Percentiles rank a stretch among this genome's conserved stretches.
Evolutionary conservation across 2,797 vertebrate genomes (phyloP).

Genomic region (Sebastes nivosus): DNA sequence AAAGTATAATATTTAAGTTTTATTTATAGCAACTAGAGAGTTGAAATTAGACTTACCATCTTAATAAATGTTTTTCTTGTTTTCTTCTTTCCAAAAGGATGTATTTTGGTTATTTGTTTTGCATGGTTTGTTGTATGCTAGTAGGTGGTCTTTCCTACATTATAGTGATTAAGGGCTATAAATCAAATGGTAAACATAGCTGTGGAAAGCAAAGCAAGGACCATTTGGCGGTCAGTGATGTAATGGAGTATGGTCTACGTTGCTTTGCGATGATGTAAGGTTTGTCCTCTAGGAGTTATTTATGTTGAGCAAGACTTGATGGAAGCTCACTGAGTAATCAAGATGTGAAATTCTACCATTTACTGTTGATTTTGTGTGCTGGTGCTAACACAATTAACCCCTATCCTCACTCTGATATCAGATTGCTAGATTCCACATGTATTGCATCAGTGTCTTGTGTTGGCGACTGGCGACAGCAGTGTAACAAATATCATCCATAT

Average conservation of each 20-base stretch:
- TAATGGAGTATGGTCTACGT: conserved; percentile 53
- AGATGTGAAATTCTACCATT: conserved; percentile 24
- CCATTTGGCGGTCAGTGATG: conserved; percentile 30
- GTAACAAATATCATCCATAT: conserved; percentile 26
- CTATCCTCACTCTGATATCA: background rate
- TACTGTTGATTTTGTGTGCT: background rate
- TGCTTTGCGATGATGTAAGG: conserved; percentile 51
- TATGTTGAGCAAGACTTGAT: conserved; percentile 3
- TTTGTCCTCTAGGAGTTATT: background rate
- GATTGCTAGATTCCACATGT: conserved; percentile 27
- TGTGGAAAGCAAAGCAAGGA: conserved; percentile 44
- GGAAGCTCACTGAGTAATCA: conserved; percentile 5
- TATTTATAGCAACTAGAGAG: background rate
- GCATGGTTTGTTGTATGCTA: background rate
- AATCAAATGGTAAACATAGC: conserved; percentile 41
- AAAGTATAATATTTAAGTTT: background rate
- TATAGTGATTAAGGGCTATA: conserved; percentile 1
- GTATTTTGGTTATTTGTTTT: background rate
- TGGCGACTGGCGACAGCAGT: conserved; percentile 17
- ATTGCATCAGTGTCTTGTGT: conserved; percentile 30
- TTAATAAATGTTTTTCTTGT: background rate
- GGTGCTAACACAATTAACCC: conserved; percentile 9
- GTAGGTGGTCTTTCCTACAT: conserved; percentile 42
- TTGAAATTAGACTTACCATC: background rate
- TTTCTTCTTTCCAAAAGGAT: background rate